phyloP scores from a whole-genome alignment of 1,140 invertebrate genomes.

The Zophobas morio region DNA sequence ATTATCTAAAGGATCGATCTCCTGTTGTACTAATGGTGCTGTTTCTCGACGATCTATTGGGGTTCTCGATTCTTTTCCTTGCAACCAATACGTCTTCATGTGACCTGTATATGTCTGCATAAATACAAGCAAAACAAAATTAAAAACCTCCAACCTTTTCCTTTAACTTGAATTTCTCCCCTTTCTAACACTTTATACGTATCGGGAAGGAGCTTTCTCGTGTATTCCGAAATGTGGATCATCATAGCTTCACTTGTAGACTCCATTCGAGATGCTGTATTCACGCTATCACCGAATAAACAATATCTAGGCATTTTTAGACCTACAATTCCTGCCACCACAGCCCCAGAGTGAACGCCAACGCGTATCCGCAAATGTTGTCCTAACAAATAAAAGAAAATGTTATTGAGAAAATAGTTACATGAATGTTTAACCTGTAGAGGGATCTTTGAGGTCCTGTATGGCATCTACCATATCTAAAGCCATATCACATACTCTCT shows the following conservation, averaged over 20 bases:
- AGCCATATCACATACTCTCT: conserved; percentile 96
- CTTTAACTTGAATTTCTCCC: conserved; percentile 88
- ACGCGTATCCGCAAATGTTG: conserved; percentile 91
- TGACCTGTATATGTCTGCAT: conserved; percentile 72
- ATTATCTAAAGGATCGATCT: conserved; percentile 63
- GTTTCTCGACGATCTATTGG: conserved; percentile 67
- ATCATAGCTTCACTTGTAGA: conserved; percentile 93
- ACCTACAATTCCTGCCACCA: conserved; percentile 95
- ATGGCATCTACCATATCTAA: conserved; percentile 97
- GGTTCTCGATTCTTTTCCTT: conserved; percentile 76
- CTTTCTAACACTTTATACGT: conserved; percentile 85
- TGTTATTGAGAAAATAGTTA: background rate
- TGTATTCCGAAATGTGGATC: conserved; percentile 94
- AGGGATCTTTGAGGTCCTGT: conserved; percentile 90
- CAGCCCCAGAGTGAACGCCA: conserved; percentile 91
- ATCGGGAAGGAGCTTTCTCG: conserved; percentile 81
- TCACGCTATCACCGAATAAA: conserved; percentile 93
- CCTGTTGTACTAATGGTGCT: conserved; percentile 65
- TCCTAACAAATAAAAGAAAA: conserved; percentile 70
- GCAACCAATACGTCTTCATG: conserved; percentile 96
- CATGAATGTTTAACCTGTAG: conserved; percentile 75
- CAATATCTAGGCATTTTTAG: conserved; percentile 95
- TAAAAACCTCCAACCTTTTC: conserved; percentile 77
- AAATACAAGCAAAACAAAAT: conserved; percentile 4
- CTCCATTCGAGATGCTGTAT: conserved; percentile 94